Percentiles rank a stretch among this genome's conserved stretches.
phyloP scores from a whole-genome alignment of 2,888 invertebrate genomes.

The Melipona bicolor region DNA sequence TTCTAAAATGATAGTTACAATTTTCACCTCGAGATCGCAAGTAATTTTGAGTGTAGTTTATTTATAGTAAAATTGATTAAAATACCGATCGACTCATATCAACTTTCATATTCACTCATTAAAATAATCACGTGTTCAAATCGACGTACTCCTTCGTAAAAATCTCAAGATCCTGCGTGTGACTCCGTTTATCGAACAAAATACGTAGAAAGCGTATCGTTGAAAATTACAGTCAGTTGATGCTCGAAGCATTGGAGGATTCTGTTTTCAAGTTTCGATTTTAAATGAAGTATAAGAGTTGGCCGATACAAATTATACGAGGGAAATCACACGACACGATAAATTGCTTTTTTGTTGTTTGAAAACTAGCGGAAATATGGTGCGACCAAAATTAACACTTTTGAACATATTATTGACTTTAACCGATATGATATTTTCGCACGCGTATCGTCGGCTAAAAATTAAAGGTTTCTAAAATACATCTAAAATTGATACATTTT shows the following conservation, averaged over 20 bases:
- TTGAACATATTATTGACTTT: slow-evolving; percentile 15
- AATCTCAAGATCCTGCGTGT: slow-evolving; percentile 12
- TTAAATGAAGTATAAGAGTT: slow-evolving; percentile 52
- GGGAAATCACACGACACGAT: slow-evolving; percentile 16
- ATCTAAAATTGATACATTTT: background rate
- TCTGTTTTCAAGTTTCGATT: slow-evolving; percentile 41
- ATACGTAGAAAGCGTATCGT: slow-evolving; percentile 3
- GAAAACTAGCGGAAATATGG: slow-evolving; percentile 11
- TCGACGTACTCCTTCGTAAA: background rate
- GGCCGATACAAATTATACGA: slow-evolving; percentile 39
- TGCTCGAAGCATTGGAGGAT: background rate
- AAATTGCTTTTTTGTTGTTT: slow-evolving; percentile 50
- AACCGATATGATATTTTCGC: background rate
- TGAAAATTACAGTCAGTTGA: slow-evolving; percentile 38
- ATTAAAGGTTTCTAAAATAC: background rate
- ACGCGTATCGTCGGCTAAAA: background rate
- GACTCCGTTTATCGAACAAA: background rate
- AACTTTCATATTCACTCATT: background rate
- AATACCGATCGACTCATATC: background rate
- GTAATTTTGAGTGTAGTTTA: background rate
- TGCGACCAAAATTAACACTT: slow-evolving; percentile 54
- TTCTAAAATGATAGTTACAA: background rate
- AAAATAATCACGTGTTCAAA: background rate
- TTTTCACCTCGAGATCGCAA: background rate
- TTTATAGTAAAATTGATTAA: background rate